Percentiles rank a stretch among this genome's conserved stretches.
Evolutionary conservation across 2,888 invertebrate species (phyloP).

Genomic region (Polyploca ridens): DNA sequence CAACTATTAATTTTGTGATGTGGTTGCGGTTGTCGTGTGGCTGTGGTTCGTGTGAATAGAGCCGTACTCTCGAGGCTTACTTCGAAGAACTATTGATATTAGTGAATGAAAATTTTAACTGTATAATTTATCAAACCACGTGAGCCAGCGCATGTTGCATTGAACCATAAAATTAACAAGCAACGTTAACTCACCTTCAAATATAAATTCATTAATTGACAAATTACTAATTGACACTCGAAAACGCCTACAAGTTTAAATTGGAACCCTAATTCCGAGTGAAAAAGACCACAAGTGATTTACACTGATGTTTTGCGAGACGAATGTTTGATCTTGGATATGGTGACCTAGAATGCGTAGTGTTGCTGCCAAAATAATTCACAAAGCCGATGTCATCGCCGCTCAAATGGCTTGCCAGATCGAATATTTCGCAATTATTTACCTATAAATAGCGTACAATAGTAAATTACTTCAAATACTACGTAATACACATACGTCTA

Average conservation of each 20-base stretch:
- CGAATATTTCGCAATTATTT: slow-evolving; percentile 76
- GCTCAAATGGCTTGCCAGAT: slow-evolving; percentile 63
- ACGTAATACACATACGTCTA: too few relatives aligned
- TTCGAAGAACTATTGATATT: too few relatives aligned
- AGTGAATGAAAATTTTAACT: too few relatives aligned
- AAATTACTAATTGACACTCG: slow-evolving; percentile 17
- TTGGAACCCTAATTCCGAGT: not conserved
- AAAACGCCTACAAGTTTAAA: slow-evolving; percentile 14
- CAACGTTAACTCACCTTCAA: not conserved
- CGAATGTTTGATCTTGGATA: slow-evolving; percentile 64
- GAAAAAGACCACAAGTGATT: slow-evolving; percentile 29
- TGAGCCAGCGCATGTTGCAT: not conserved
- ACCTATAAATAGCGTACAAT: slow-evolving; percentile 46
- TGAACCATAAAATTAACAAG: not conserved
- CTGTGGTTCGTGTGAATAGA: too few relatives aligned
- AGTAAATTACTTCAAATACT: not conserved
- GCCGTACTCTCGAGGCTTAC: too few relatives aligned
- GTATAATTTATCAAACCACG: too few relatives aligned
- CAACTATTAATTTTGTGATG: too few relatives aligned
- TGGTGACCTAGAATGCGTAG: slow-evolving; percentile 76
- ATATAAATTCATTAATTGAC: slow-evolving; percentile 14
- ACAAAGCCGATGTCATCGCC: slow-evolving; percentile 74
- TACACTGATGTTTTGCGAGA: slow-evolving; percentile 36
- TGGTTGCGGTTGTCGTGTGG: too few relatives aligned
- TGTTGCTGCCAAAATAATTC: slow-evolving; percentile 79